Conservation (phyloP, 2,797 vertebrate species). For the Hapalemur alaotrensis region DNA sequence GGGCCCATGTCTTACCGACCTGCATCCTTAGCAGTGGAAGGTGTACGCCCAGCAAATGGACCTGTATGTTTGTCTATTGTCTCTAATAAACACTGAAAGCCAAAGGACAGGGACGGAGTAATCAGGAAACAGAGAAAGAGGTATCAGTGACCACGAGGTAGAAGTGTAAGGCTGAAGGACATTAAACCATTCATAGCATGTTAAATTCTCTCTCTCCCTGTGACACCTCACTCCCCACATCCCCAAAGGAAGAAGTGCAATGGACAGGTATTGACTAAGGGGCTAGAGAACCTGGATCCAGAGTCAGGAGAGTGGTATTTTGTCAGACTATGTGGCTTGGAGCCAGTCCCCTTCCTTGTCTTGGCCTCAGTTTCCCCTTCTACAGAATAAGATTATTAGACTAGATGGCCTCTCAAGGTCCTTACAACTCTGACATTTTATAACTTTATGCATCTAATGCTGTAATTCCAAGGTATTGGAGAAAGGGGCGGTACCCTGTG, state of each 20-base stretch:
- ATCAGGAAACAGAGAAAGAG: background rate
- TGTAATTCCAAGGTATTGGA: background rate
- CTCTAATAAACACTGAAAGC: background rate
- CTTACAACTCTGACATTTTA: background rate
- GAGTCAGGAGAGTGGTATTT: background rate
- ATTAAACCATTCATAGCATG: background rate
- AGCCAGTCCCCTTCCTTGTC: background rate
- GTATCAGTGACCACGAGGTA: background rate
- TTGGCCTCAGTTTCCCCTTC: background rate
- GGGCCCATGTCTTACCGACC: background rate
- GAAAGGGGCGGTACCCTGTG: background rate
- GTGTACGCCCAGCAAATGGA: background rate
- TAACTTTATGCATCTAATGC: background rate
- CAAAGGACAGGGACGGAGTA: background rate
- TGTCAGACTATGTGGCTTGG: background rate
- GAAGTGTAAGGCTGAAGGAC: background rate
- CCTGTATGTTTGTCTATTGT: background rate
- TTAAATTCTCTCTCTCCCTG: background rate
- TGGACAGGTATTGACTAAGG: background rate
- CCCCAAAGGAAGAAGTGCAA: background rate
- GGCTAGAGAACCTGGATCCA: background rate
- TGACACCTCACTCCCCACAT: background rate
- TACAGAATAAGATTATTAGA: background rate
- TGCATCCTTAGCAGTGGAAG: background rate
- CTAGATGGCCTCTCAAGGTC: background rate